Evolutionary conservation across 2,888 invertebrate species (phyloP).

Genomic region (Achlya flavicornis): DNA sequence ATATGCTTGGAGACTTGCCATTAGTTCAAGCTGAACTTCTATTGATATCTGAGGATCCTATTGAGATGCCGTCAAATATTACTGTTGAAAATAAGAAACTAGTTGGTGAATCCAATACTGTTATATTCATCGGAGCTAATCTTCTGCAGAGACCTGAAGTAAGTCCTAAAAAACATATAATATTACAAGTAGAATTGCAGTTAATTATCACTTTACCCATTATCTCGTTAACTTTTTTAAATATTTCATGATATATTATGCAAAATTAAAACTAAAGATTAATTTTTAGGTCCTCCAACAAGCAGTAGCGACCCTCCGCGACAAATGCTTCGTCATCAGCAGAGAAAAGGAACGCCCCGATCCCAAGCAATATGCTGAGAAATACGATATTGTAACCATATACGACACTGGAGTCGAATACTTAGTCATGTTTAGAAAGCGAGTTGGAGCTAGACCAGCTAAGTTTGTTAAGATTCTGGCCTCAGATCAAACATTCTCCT

Average conservation of each 20-base stretch:
- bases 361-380: conserved; percentile 64
- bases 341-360: conserved; percentile 82
- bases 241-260: not conserved
- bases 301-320: conserved; percentile 76
- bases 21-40: conserved; percentile 87
- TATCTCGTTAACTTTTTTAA: no score
- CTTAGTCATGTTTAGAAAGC: conserved; percentile 80
- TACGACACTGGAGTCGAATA: conserved; percentile 79
- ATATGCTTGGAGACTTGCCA: conserved; percentile 87
- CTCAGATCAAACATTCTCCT: conserved; percentile 68
- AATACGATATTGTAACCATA: conserved; percentile 77
- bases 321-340: conserved; percentile 85
- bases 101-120: conserved; percentile 75
- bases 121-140: conserved; percentile 80
- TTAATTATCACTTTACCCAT: not conserved
- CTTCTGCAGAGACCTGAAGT: conserved; percentile 79
- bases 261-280: not conserved
- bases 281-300: conserved; percentile 66
- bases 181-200: no score
- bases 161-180: conserved; percentile 27
- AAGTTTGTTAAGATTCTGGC: conserved; percentile 74
- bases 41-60: conserved; percentile 79
- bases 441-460: conserved; percentile 69
- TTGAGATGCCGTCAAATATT: conserved; percentile 77
- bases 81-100: conserved; percentile 86